A percentile compares a stretch with the other conserved stretches of the same genome.
Evolutionary conservation across 2,797 vertebrate genomes (phyloP).

Genomic region (Simalia tracyae): DNA sequence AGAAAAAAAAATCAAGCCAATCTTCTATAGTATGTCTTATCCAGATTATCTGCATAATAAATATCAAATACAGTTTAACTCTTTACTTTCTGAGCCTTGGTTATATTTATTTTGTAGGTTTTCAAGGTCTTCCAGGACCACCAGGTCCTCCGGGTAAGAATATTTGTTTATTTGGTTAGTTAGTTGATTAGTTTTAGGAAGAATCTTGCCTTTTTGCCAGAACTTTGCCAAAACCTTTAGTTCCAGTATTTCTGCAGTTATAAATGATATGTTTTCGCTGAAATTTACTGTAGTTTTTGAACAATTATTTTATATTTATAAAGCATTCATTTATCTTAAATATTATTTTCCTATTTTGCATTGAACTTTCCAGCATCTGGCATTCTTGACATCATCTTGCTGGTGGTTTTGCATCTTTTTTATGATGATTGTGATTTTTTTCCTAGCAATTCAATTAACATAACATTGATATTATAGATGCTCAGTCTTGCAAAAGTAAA

Average conservation of each 20-base stretch:
- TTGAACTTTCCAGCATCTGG: background rate
- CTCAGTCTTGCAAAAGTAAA: background rate
- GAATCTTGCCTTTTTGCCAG: background rate
- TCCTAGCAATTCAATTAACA: background rate
- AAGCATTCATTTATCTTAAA: background rate
- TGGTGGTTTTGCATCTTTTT: background rate
- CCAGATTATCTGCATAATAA: background rate
- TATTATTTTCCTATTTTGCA: background rate
- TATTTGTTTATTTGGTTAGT: background rate
- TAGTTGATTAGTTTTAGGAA: background rate
- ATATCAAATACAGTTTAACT: background rate
- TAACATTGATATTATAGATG: background rate
- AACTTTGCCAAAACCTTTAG: background rate
- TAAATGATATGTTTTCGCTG: background rate
- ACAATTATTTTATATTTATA: background rate
- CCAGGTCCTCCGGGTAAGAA: conserved; percentile 83
- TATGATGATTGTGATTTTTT: background rate
- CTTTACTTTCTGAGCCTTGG: background rate
- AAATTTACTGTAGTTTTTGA: background rate
- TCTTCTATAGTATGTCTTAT: background rate
- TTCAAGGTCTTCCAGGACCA: conserved; percentile 76
- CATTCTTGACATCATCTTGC: conserved; percentile 27
- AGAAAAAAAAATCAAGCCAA: background rate
- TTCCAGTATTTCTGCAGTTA: background rate
- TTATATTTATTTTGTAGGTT: conserved; percentile 72